Percentiles rank a stretch among this genome's conserved stretches.
Conservation (phyloP, 1,140 invertebrate genomes). For the Spodoptera litura region DNA sequence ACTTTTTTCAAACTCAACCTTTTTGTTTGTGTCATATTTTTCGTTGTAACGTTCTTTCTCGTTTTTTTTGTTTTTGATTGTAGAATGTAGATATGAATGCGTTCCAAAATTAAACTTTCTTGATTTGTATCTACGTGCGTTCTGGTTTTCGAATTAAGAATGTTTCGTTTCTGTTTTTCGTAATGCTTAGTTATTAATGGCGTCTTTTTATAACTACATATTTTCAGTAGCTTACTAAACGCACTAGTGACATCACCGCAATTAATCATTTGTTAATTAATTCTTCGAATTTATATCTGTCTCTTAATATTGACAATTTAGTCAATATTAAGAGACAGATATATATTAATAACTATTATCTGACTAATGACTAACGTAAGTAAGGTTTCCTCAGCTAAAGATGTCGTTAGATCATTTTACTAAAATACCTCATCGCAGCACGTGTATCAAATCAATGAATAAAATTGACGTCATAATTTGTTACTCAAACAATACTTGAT, state of each 20-base stretch:
- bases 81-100: neutral
- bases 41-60: neutral
- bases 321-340: no score
- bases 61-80: slow-evolving; percentile 6
- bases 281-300: slow-evolving; percentile 8
- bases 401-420: slow-evolving; percentile 35
- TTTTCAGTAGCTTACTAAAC: no score
- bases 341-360: neutral
- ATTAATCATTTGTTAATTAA: no score
- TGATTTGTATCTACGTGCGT: no score
- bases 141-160: no score
- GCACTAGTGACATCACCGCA: no score
- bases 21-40: slow-evolving; percentile 1
- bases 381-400: slow-evolving; percentile 9
- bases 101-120: no score
- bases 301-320: neutral
- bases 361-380: neutral
- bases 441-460: slow-evolving; percentile 15
- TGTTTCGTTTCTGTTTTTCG: no score
- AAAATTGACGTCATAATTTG: neutral
- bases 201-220: no score
- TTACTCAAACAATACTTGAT: neutral
- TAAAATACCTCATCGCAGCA: slow-evolving; percentile 22
- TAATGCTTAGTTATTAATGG: no score
- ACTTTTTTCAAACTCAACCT: slow-evolving; percentile 11